Conservation (phyloP, 2,888 invertebrate species). For the Sinelater perroti region DNA sequence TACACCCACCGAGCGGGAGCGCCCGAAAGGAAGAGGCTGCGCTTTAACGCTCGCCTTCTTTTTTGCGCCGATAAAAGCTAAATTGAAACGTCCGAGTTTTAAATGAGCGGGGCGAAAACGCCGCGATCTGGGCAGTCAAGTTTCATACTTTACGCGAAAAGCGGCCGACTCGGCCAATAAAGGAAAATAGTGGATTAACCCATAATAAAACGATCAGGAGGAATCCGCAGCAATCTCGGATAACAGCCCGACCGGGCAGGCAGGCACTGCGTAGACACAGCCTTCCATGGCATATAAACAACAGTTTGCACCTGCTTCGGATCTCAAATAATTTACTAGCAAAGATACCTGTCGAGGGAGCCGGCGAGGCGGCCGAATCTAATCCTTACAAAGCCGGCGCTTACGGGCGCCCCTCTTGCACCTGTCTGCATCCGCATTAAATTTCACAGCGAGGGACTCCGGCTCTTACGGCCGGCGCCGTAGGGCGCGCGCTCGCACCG, state of each 20-base stretch:
- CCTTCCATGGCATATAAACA: constrained; percentile 38
- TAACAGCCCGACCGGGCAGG: constrained; percentile 24
- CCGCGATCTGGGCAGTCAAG: no score
- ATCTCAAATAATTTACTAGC: constrained; percentile 58
- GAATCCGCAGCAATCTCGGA: constrained; percentile 34
- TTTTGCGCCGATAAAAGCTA: not conserved
- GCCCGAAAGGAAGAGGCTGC: not conserved
- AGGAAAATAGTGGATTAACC: constrained; percentile 21
- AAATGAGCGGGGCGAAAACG: not conserved
- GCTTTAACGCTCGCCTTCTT: not conserved
- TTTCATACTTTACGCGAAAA: not conserved
- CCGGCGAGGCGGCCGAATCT: constrained; percentile 44
- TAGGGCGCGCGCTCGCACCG: constrained; percentile 32
- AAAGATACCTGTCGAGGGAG: constrained; percentile 56
- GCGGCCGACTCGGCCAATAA: no score
- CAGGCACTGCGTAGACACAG: constrained; percentile 29
- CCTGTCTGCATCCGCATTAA: constrained; percentile 48
- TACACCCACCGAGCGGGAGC: not conserved
- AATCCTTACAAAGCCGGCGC: constrained; percentile 45
- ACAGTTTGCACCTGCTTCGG: constrained; percentile 57
- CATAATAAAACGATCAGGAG: constrained; percentile 22
- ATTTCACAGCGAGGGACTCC: constrained; percentile 38
- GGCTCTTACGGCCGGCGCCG: constrained; percentile 30
- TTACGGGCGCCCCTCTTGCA: constrained; percentile 41
- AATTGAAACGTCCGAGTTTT: not conserved